Evolutionary conservation across 2,888 invertebrate genomes (phyloP).

Genomic region (Cantharis flavilabris): DNA sequence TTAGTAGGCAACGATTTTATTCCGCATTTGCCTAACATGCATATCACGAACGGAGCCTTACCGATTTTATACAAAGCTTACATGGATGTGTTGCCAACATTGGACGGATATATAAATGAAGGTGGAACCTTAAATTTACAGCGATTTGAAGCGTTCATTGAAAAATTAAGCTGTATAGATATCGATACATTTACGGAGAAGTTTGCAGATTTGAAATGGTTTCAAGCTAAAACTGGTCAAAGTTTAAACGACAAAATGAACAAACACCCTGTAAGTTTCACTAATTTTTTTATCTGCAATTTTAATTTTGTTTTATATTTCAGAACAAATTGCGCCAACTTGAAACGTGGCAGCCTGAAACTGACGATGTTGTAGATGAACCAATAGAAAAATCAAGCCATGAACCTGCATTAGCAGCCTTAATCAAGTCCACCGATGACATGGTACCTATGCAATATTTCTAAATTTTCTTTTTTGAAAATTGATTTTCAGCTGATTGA

Average conservation of each 20-base stretch:
- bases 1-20: slow-evolving; percentile 98
- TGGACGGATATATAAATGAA: slow-evolving; percentile 94
- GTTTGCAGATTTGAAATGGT: slow-evolving; percentile 81
- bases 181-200: slow-evolving; percentile 75
- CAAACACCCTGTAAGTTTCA: slow-evolving; percentile 48
- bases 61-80: slow-evolving; percentile 87
- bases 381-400: slow-evolving; percentile 48
- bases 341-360: slow-evolving; percentile 47
- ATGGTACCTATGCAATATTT: slow-evolving; percentile 55
- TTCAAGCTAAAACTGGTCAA: slow-evolving; percentile 78
- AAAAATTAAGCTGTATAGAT: slow-evolving; percentile 73
- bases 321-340: slow-evolving; percentile 25
- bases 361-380: slow-evolving; percentile 50
- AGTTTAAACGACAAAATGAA: slow-evolving; percentile 54
- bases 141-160: slow-evolving; percentile 86
- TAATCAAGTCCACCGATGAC: slow-evolving; percentile 67
- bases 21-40: slow-evolving; percentile 92
- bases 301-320: neutral
- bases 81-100: slow-evolving; percentile 80
- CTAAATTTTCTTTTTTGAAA: neutral
- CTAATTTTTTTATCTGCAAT: neutral
- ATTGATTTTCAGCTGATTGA: neutral
- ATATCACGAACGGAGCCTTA: slow-evolving; percentile 89
- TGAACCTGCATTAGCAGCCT: slow-evolving; percentile 61
- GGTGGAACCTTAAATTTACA: slow-evolving; percentile 79